Conservation (phyloP, 2,113 vertebrate genomes). For the Melanostigma gelatinosum region DNA sequence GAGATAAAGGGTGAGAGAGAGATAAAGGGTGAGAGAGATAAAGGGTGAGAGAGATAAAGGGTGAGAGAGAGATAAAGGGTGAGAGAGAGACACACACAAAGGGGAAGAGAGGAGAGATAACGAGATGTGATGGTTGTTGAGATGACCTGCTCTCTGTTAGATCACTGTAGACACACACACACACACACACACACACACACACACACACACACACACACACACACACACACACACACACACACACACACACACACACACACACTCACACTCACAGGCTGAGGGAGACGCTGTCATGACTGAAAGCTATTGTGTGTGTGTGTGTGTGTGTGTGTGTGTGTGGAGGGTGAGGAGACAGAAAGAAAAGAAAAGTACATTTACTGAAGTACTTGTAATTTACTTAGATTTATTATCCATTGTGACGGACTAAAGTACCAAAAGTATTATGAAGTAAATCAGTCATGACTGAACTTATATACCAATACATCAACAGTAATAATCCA, state of each 20-base stretch:
- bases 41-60: not conserved
- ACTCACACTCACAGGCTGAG: not conserved
- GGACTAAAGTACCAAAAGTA: not conserved
- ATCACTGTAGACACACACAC: constrained; percentile 5
- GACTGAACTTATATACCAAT: not conserved
- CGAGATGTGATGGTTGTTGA: constrained; percentile 27
- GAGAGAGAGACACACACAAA: not conserved
- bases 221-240: constrained; percentile 18
- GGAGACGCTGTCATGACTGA: constrained; percentile 24
- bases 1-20: too few relatives aligned
- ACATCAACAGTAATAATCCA: not conserved
- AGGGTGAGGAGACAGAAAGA: constrained; percentile 6
- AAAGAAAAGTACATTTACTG: not conserved
- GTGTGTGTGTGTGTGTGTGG: not conserved
- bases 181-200: constrained; percentile 13
- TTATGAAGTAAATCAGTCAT: not conserved
- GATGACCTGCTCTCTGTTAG: constrained; percentile 28
- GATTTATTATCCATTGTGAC: not conserved
- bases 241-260: not conserved
- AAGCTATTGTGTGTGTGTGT: constrained; percentile 16
- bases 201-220: constrained; percentile 10
- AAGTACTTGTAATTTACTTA: not conserved
- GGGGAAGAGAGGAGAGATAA: not conserved
- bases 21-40: not conserved
- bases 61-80: not conserved